Base-by-base conservation (phyloP, 2,888 invertebrate genomes). In the Rhagophthalmus giganteus region DNA sequence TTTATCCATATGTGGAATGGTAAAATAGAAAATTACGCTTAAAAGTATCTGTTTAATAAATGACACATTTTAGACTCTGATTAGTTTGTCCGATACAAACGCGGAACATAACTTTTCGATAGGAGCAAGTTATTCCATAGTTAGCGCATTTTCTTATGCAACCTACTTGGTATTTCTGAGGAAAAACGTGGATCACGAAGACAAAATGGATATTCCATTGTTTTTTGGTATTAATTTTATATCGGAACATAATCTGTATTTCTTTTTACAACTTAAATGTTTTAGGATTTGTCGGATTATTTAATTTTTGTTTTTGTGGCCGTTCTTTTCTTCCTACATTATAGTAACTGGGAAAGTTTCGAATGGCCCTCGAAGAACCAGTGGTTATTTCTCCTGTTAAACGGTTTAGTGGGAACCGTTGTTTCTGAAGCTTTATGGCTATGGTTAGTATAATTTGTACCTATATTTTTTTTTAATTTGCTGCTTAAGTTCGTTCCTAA, bases 371-470 rank as follows among this genome's bases (percentile, higher is more conserved):
- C 86, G 62, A 82, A 83, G 51, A 83, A 85, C 47, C 90, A 94
- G 71, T 88, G 92, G 83, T 78, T 86, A 41, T 82, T 87, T 70
- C 77, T 94, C 54, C 78, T 92, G 54, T 76, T 94, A 32, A 94
- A 95, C 74, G 95, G 94, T 26, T 77, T 95, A 10, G 79, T 96
- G 55, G 95, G 95, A 40, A 95, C 95, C 11, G 88, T 96, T 41
- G 78, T 97, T 31, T 88, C 93, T 1, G 94, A 97, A 77, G 87
- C 91, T 16, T 77, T 96, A 33, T 96, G 95, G 95, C 79, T 96
- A 31, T 94, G 94, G 90, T 92, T 75, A 76, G 80, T 72, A 49
- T 47, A 35, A 14, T 28, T 14, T 27, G n/a, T n/a, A n/a, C n/a
- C n/a, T n/a, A n/a, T n/a, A n/a, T n/a, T n/a, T n/a, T n/a, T n/a